These are phyloP conservation scores for Hemitrygon akajei DNA, from an alignment of 2,797 vertebrate species.

Conservation along the genomic window DNA sequence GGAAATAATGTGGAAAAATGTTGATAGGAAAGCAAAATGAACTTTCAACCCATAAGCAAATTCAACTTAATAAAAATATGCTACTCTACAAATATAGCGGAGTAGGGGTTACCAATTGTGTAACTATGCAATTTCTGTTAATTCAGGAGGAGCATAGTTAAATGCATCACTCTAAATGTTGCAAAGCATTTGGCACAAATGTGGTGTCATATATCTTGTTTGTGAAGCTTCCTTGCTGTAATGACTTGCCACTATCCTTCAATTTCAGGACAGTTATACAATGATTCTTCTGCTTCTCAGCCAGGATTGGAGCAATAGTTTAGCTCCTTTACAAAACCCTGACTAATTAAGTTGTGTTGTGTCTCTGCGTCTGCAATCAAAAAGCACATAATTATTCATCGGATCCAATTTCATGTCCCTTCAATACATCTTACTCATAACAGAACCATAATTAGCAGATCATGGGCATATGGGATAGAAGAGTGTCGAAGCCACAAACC, in stretches of 20 bases:
- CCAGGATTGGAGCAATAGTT: conserved; percentile 30
- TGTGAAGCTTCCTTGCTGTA: conserved; percentile 10
- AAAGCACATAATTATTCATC: conserved; percentile 36
- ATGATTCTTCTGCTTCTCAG: conserved; percentile 21
- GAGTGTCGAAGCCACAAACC: conserved; percentile 49
- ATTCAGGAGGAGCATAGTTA: background rate
- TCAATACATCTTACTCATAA: conserved; percentile 36
- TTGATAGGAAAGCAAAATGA: background rate
- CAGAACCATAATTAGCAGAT: conserved; percentile 38
- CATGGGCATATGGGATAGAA: conserved; percentile 38
- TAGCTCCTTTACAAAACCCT: conserved; percentile 37
- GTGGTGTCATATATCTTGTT: background rate
- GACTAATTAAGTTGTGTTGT: conserved; percentile 38
- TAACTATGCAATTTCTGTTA: background rate
- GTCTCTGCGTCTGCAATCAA: conserved; percentile 36
- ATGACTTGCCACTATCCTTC: conserved; percentile 19
- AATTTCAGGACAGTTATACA: conserved; percentile 25
- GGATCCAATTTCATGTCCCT: conserved; percentile 35
- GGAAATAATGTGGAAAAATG: background rate
- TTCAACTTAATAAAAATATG: background rate
- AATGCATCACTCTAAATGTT: background rate
- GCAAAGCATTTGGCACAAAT: background rate
- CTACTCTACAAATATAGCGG: background rate
- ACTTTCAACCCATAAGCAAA: background rate
- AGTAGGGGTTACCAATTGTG: background rate